These are phyloP conservation scores for Poecilia latipinna DNA, from an alignment of 2,113 vertebrate species.

Conservation along the genomic window DNA sequence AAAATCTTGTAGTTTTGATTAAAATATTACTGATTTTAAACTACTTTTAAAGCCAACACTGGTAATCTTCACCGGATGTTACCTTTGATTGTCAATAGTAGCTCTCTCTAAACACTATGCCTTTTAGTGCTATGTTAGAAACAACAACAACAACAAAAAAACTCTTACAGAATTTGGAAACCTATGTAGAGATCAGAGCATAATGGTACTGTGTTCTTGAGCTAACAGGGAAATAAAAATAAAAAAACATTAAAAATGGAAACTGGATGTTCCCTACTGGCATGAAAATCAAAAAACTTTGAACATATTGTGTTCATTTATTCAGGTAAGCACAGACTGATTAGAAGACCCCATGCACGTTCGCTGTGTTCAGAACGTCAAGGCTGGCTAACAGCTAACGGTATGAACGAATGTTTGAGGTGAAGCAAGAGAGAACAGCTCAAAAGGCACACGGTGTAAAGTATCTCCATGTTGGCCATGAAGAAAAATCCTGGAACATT, in stretches of 20 bases:
- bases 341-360: constrained; percentile 29
- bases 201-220: not conserved
- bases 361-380: constrained; percentile 3
- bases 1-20: not conserved
- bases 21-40: not conserved
- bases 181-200: too few species aligned
- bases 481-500: constrained; percentile 20
- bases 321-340: constrained; percentile 11
- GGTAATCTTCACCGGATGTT: not conserved
- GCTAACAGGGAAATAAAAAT: not conserved
- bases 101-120: not conserved
- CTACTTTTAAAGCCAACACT: not conserved
- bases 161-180: not conserved
- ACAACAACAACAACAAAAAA: not conserved
- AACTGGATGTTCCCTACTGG: not conserved
- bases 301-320: constrained; percentile 17
- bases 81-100: constrained; percentile 6
- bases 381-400: not conserved
- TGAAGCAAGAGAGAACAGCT: constrained; percentile 25
- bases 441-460: constrained; percentile 36
- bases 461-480: constrained; percentile 8
- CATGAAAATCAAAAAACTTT: constrained; percentile 4
- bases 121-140: not conserved
- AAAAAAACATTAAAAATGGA: not conserved
- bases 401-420: constrained; percentile 44